These are phyloP conservation scores for Aurelia coerulea DNA, from an alignment of 30 jellyfish, hydroid and myxozoan species.

Conservation along the genomic window DNA sequence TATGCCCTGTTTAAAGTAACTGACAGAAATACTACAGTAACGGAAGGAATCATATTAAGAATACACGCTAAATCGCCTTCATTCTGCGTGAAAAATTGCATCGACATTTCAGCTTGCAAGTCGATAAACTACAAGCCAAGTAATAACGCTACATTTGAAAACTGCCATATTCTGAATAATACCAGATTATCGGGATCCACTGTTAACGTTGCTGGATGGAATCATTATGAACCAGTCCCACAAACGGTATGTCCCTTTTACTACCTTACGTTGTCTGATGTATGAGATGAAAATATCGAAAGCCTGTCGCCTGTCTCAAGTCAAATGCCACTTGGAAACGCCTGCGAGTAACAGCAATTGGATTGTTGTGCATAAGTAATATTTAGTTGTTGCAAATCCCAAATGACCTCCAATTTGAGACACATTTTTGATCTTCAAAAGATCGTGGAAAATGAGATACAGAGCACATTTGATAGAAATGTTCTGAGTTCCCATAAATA, in stretches of 20 bases:
- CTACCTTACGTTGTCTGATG: not conserved
- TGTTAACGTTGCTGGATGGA: constrained; percentile 29
- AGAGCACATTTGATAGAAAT: not conserved
- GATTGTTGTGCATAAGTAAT: too few relatives aligned
- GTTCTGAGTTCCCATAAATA: too few relatives aligned
- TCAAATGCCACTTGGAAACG: too few relatives aligned
- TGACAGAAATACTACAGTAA: constrained; percentile 16
- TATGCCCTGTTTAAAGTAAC: constrained; percentile 29
- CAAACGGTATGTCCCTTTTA: constrained; percentile 23
- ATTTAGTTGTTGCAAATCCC: too few relatives aligned
- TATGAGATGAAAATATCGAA: not conserved
- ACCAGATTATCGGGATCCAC: constrained; percentile 10
- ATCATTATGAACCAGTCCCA: constrained; percentile 43
- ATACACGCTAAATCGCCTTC: not conserved
- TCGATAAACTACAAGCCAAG: constrained; percentile 19
- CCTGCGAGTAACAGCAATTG: too few relatives aligned
- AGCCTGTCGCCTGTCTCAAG: too few relatives aligned
- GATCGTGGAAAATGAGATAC: not conserved
- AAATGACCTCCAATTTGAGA: too few relatives aligned
- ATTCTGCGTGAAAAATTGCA: constrained; percentile 14
- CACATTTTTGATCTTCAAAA: not conserved
- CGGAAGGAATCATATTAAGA: not conserved
- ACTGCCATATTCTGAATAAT: constrained; percentile 29
- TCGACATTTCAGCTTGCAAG: constrained; percentile 12
- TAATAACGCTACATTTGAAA: too few relatives aligned